Conservation (phyloP, 2,888 invertebrate species). For the Mamestra brassicae region DNA sequence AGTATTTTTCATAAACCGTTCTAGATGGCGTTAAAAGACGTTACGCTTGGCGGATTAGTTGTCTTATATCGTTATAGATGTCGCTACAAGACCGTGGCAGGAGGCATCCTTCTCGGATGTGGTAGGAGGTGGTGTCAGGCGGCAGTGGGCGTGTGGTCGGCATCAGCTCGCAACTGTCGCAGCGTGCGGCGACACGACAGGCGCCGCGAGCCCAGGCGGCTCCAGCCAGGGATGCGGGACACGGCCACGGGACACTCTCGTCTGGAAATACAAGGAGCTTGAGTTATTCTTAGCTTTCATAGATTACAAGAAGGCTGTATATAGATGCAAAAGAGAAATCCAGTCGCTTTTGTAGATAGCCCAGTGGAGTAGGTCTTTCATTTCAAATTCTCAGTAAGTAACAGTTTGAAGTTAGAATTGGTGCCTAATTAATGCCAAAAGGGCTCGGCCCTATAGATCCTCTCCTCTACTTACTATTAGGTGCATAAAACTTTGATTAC, state of each 20-base stretch:
- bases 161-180: slow-evolving; percentile 94
- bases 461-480: no score
- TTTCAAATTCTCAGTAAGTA: no score
- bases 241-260: slow-evolving; percentile 93
- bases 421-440: no score
- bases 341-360: no score
- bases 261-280: slow-evolving; percentile 65
- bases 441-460: no score
- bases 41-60: not conserved
- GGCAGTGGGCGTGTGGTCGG: slow-evolving; percentile 33
- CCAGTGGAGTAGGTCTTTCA: no score
- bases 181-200: slow-evolving; percentile 98
- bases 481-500: no score
- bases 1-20: no score
- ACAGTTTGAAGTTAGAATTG: no score
- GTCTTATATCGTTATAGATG: not conserved
- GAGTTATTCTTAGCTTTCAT: not conserved
- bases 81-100: not conserved
- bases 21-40: not conserved
- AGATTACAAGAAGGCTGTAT: no score
- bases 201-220: slow-evolving; percentile 97
- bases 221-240: slow-evolving; percentile 91
- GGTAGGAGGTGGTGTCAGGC: slow-evolving; percentile 50
- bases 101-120: not conserved
- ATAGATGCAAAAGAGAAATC: no score